Evolutionary conservation across 2,113 vertebrate species (phyloP).

Genomic region (Alectura lathami): DNA sequence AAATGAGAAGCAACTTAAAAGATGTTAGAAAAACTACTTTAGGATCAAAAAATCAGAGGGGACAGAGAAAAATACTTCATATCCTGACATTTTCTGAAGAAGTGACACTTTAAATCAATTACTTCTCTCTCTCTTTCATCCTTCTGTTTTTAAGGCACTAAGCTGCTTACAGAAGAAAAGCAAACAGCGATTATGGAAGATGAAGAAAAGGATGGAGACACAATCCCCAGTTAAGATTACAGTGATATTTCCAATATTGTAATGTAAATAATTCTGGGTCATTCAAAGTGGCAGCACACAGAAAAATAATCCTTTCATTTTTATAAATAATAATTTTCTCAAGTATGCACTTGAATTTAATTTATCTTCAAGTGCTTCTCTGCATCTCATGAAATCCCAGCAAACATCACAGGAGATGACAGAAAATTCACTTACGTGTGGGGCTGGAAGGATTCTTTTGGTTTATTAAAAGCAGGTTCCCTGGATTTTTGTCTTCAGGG

Average conservation of each 20-base stretch:
- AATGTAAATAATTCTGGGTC: conserved; percentile 65
- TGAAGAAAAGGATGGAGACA: conserved; percentile 84
- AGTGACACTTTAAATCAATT: background rate
- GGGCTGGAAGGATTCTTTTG: background rate
- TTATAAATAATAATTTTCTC: conserved; percentile 9
- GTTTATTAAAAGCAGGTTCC: background rate
- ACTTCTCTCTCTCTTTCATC: background rate
- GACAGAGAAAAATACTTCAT: background rate
- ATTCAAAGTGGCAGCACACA: conserved; percentile 36
- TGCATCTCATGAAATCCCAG: background rate
- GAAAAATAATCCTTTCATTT: background rate
- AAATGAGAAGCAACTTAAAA: background rate
- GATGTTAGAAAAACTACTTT: background rate
- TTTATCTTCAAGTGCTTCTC: background rate
- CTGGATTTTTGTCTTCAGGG: background rate
- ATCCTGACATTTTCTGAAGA: background rate
- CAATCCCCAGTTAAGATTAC: conserved; percentile 62
- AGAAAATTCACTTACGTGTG: background rate
- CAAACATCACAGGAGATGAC: background rate
- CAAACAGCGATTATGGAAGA: conserved; percentile 84
- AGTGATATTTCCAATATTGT: background rate
- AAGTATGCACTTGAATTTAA: conserved; percentile 2
- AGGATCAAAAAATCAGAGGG: background rate
- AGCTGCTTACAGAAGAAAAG: conserved; percentile 78
- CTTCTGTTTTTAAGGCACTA: conserved; percentile 78